Evolutionary conservation across 2,113 vertebrate genomes (phyloP).

Genomic region (Dolichallabes microphthalmus): DNA sequence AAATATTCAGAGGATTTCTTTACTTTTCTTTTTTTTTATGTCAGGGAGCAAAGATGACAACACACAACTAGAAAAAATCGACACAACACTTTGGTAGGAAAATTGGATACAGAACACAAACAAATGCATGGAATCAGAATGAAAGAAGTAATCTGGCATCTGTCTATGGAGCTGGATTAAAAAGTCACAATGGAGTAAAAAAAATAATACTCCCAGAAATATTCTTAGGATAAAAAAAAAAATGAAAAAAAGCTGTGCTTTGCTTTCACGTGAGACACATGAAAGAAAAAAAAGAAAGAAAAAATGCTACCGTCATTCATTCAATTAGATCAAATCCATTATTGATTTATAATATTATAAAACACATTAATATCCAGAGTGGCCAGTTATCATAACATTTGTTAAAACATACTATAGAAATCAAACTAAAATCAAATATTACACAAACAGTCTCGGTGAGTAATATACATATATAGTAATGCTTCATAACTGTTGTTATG

Average conservation of each 20-base stretch:
- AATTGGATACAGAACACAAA: constrained; percentile 69
- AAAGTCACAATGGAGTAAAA: constrained; percentile 61
- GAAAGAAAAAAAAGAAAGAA: constrained; percentile 36
- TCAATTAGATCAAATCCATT: constrained; percentile 63
- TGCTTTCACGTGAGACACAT: constrained; percentile 74
- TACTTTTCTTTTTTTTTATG: constrained; percentile 46
- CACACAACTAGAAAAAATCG: constrained; percentile 83
- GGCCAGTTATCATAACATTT: constrained; percentile 56
- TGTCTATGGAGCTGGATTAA: constrained; percentile 66
- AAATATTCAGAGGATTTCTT: constrained; percentile 69
- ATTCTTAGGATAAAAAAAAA: constrained; percentile 76
- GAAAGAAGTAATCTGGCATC: constrained; percentile 64
- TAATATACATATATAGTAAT: not conserved
- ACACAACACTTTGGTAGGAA: constrained; percentile 91
- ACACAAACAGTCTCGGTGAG: not conserved
- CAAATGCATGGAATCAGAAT: constrained; percentile 63
- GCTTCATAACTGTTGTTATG: not conserved
- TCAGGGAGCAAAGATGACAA: constrained; percentile 64
- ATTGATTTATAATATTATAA: constrained; percentile 63
- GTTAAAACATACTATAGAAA: constrained; percentile 57
- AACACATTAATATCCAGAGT: constrained; percentile 54
- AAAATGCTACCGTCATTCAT: constrained; percentile 64
- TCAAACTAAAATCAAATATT: not conserved
- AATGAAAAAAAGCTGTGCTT: constrained; percentile 75
- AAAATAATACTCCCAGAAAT: constrained; percentile 59